Percentiles rank a stretch among this genome's conserved stretches.
These are phyloP conservation scores for Halictus ligatus DNA, from an alignment of 2,888 invertebrate genomes.

Conservation along the genomic window DNA sequence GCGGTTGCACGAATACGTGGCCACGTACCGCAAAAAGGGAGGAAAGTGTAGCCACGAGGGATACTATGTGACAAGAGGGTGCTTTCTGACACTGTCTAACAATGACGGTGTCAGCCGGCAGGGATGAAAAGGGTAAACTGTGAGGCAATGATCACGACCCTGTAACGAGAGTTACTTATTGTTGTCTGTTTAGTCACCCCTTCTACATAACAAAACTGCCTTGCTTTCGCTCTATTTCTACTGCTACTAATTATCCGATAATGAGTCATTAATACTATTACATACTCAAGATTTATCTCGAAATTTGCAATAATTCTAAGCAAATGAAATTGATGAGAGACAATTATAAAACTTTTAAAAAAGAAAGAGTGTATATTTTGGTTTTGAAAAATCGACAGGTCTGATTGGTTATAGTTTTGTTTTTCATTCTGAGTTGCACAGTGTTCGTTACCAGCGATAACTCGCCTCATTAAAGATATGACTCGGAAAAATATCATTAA, in stretches of 20 bases:
- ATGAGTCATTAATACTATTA: not conserved
- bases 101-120: not conserved
- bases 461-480: slow-evolving; percentile 25
- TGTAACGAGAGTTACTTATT: not conserved
- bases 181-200: not conserved
- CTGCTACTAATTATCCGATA: not conserved
- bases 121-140: not conserved
- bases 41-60: slow-evolving; percentile 6
- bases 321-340: not conserved
- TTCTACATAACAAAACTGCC: not conserved
- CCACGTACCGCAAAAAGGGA: not conserved
- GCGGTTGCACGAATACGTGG: not conserved
- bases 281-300: not conserved
- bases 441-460: slow-evolving; percentile 4
- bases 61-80: slow-evolving; percentile 10
- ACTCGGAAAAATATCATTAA: slow-evolving; percentile 45
- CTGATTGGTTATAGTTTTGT: not conserved
- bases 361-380: not conserved
- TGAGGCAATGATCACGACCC: not conserved
- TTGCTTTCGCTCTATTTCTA: not conserved
- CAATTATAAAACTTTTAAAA: too few relatives aligned
- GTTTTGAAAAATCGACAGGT: not conserved
- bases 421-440: not conserved
- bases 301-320: not conserved
- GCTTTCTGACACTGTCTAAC: slow-evolving; percentile 5